A percentile compares a stretch with the other conserved stretches of the same genome.
Evolutionary conservation across 2,888 invertebrate genomes (phyloP).

Genomic region (Galerucella calmariensis): DNA sequence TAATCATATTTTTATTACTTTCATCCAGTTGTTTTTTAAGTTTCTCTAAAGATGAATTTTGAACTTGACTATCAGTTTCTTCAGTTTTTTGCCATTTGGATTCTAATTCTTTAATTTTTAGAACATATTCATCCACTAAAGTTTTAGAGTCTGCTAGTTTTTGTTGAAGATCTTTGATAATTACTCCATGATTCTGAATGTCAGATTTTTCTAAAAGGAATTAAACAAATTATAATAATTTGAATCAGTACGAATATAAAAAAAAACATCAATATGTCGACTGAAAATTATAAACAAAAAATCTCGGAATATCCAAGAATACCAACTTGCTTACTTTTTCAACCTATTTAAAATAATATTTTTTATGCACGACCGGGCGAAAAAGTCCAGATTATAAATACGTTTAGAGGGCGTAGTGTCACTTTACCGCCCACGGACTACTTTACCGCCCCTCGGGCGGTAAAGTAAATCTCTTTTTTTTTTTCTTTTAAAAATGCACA

Average conservation of each 20-base stretch:
- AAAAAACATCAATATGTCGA: background rate
- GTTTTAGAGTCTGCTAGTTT: constrained; percentile 43
- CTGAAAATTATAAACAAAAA: too few species aligned
- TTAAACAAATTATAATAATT: background rate
- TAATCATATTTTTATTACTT: constrained; percentile 80
- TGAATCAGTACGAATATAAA: background rate
- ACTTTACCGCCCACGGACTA: too few species aligned
- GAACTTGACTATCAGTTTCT: constrained; percentile 52
- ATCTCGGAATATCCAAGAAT: too few species aligned
- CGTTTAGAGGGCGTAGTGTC: too few species aligned
- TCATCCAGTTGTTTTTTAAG: constrained; percentile 79
- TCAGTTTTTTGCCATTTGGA: constrained; percentile 46
- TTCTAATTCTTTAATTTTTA: constrained; percentile 50
- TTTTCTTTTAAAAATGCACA: too few species aligned
- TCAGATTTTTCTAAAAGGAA: constrained; percentile 28
- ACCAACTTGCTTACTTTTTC: too few species aligned
- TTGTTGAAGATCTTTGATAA: constrained; percentile 37
- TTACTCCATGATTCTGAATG: constrained; percentile 42
- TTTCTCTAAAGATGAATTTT: constrained; percentile 61
- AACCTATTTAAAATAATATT: too few species aligned
- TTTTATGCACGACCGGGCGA: too few species aligned
- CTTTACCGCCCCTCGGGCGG: too few species aligned
- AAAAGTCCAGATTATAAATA: too few species aligned
- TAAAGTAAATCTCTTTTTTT: too few species aligned
- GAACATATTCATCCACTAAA: constrained; percentile 43